Conservation (phyloP, 2,113 vertebrate genomes). For the Chaetorhynchus papuensis region DNA sequence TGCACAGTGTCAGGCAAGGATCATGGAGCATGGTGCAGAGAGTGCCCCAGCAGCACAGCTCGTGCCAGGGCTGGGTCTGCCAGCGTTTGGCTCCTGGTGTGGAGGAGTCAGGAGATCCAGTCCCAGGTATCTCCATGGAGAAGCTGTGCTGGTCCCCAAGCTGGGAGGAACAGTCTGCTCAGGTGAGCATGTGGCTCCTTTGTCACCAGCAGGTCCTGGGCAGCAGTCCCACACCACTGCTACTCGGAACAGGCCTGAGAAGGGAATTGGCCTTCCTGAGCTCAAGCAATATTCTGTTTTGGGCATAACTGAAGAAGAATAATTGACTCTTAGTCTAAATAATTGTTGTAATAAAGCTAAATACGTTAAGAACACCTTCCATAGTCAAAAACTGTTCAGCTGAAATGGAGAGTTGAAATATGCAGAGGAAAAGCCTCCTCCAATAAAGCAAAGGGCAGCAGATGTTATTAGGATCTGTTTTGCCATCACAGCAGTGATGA, state of each 20-base stretch:
- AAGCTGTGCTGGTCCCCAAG: neutral
- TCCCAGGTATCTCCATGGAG: neutral
- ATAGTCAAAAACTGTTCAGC: neutral
- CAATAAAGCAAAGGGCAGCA: neutral
- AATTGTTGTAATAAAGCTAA: neutral
- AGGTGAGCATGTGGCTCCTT: rapidly evolving
- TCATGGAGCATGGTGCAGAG: neutral
- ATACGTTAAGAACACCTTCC: neutral
- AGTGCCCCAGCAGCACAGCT: rapidly evolving
- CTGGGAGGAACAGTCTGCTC: neutral
- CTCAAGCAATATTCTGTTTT: neutral
- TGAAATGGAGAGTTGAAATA: neutral
- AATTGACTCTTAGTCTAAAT: neutral
- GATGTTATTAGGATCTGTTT: neutral
- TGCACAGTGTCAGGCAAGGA: neutral
- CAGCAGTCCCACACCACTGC: neutral
- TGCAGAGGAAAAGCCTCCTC: neutral
- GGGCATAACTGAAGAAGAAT: neutral
- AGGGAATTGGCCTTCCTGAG: neutral
- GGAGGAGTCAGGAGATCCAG: neutral
- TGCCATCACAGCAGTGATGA: neutral
- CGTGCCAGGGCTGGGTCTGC: neutral
- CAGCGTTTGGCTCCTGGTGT: rapidly evolving
- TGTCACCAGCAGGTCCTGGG: neutral
- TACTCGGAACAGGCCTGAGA: neutral